Evolutionary conservation across 64 coral and sea anemone species (phyloP), one percentile per base, ranked within the genome.

Genomic region (Porites australiensis): DNA sequence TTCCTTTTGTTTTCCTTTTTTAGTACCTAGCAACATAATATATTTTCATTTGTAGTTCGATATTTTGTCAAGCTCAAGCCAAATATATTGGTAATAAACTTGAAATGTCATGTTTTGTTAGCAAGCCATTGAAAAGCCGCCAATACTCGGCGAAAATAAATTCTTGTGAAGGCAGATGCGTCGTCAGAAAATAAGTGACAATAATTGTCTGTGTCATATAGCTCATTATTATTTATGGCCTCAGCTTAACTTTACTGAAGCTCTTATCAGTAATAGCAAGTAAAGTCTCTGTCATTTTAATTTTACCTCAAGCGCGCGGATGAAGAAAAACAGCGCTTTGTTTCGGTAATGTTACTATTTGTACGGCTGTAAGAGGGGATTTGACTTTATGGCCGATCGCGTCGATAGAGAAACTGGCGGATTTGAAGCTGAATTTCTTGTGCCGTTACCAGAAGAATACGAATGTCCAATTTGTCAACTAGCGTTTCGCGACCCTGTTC

Each of bases 381-480:
- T 44, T 52, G 44, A 43, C 10, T 53, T 18, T 50, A 98, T 98
- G 97, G 97, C 94, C 50, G 90, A 98, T 53, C 80, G 94, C 82
- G 94, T 93, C 3, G 97, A 98, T 88, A 88, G 97, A 14, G 88
- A 83, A 80, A 98, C 94, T 55, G 97, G 97, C 16, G 97, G 97
- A 1, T 98, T 84, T 44, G 97, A 98, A 49, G 97, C 94, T 5
- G 97, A 96, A 46, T 98, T 98, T 70, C 55, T 98, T 60, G 57
- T 89, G 18, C 83, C 94, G 16, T 53, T 98, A 74, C 97, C 97
- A 6, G 87, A 93, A 66, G 97, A 98, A 79, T 98, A 98, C 70
- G 97, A 98, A 55, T 98, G 97, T 75, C 97, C 97, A 21, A 98
- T 98, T 55, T 98, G 97, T 18, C 97, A 98, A 61, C 74, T 98